These are phyloP conservation scores for Limenitis camilla DNA, from an alignment of 2,888 invertebrate species.

Conservation along the genomic window DNA sequence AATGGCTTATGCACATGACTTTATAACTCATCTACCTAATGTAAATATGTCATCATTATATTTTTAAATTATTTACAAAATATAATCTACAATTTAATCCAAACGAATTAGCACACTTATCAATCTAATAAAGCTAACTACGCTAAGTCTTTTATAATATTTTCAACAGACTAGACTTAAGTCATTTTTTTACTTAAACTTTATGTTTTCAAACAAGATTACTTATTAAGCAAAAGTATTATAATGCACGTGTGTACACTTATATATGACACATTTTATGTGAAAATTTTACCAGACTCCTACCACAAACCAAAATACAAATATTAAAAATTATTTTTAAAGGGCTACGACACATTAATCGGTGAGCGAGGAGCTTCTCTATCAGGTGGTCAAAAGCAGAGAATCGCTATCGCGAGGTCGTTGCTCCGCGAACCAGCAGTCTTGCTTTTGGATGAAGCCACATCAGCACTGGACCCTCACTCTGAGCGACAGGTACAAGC, in stretches of 20 bases:
- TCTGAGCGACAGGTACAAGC: constrained; percentile 87
- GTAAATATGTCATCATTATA: constrained; percentile 48
- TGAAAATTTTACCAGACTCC: no score
- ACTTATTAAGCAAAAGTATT: no score
- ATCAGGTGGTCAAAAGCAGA: constrained; percentile 88
- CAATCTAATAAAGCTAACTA: neutral
- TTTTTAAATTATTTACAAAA: neutral
- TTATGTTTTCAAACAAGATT: no score
- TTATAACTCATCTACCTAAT: constrained; percentile 81
- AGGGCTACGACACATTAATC: constrained; percentile 85
- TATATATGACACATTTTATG: no score
- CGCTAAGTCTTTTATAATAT: no score
- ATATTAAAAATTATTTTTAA: no score
- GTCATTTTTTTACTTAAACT: no score
- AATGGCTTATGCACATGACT: constrained; percentile 84
- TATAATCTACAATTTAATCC: no score
- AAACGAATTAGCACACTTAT: neutral
- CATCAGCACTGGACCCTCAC: constrained; percentile 87
- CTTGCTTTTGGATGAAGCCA: constrained; percentile 85
- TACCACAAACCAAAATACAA: no score
- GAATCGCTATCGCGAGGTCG: constrained; percentile 89
- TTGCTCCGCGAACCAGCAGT: constrained; percentile 84
- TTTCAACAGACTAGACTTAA: no score
- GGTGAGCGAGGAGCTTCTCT: constrained; percentile 87
- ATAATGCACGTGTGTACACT: no score